phyloP scores from a whole-genome alignment of 2,888 invertebrate species.

The Pyrgus malvae region DNA sequence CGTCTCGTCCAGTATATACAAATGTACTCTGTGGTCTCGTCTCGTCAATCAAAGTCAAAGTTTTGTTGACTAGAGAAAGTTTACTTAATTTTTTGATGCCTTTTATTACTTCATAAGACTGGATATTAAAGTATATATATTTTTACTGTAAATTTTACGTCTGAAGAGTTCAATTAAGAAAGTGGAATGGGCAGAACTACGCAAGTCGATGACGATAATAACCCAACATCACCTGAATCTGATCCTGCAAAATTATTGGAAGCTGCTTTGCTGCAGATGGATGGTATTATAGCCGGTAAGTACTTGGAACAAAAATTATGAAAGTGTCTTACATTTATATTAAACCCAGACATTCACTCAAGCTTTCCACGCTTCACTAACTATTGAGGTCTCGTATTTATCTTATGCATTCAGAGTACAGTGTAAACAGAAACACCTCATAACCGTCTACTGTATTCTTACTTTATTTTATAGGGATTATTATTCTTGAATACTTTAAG shows the following conservation, averaged over 20 bases:
- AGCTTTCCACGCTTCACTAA: constrained; percentile 35
- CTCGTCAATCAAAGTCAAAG: too few species aligned
- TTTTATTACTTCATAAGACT: constrained; percentile 30
- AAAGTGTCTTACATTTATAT: neutral
- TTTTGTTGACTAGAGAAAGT: constrained; percentile 61
- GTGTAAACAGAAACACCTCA: too few species aligned
- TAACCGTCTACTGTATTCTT: too few species aligned
- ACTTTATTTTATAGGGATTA: too few species aligned
- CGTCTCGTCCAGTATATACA: too few species aligned
- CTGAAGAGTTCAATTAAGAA: constrained; percentile 18
- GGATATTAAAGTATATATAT: constrained; percentile 23
- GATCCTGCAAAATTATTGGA: constrained; percentile 93
- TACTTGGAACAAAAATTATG: constrained; percentile 2
- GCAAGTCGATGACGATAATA: constrained; percentile 75
- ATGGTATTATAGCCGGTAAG: constrained; percentile 92
- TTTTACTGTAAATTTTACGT: constrained; percentile 25
- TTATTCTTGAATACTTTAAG: too few species aligned
- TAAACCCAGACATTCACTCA: constrained; percentile 14
- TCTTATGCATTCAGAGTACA: too few species aligned
- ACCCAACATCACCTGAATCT: constrained; percentile 84
- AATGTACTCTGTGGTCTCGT: too few species aligned
- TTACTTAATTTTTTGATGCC: constrained; percentile 51
- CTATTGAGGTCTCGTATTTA: too few species aligned
- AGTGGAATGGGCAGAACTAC: constrained; percentile 73
- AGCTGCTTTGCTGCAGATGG: constrained; percentile 93